phyloP scores from a whole-genome alignment of 2,888 invertebrate genomes.

The Caenorhabditis panamensis region DNA sequence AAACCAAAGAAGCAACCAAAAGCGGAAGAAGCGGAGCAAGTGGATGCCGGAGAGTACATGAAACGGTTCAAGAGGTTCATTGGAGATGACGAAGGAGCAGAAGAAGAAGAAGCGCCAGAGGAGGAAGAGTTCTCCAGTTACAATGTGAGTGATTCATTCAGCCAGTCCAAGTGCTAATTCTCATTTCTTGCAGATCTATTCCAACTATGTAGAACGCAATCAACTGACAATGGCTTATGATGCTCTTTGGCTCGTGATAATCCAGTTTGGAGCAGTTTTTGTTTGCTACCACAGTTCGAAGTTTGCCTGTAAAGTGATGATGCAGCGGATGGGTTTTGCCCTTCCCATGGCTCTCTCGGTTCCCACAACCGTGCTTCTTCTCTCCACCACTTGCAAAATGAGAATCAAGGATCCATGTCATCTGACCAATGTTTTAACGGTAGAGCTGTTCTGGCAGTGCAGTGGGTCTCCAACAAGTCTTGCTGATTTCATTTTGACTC shows the following conservation, averaged over 20 bases:
- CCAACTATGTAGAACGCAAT: slow-evolving; percentile 77
- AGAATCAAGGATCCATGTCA: slow-evolving; percentile 90
- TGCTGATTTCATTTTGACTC: slow-evolving; percentile 68
- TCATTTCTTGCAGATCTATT: slow-evolving; percentile 71
- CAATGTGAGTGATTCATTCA: slow-evolving; percentile 58
- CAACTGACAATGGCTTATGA: slow-evolving; percentile 81
- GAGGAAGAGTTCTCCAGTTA: slow-evolving; percentile 73
- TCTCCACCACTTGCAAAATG: slow-evolving; percentile 82
- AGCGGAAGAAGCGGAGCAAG: slow-evolving; percentile 65
- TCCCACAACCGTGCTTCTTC: slow-evolving; percentile 88
- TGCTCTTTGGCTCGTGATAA: slow-evolving; percentile 81
- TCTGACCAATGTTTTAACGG: slow-evolving; percentile 83
- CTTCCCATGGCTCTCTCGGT: slow-evolving; percentile 95
- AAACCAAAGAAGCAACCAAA: slow-evolving; percentile 62
- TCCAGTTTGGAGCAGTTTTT: slow-evolving; percentile 80
- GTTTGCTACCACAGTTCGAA: slow-evolving; percentile 83
- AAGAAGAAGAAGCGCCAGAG: slow-evolving; percentile 60
- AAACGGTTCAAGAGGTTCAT: slow-evolving; percentile 50
- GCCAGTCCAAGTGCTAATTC: not conserved
- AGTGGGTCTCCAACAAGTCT: slow-evolving; percentile 84
- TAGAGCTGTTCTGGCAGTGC: slow-evolving; percentile 90
- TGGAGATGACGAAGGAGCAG: slow-evolving; percentile 47
- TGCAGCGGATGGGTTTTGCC: slow-evolving; percentile 97
- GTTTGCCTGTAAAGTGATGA: slow-evolving; percentile 84
- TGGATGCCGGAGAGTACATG: slow-evolving; percentile 70